Evolutionary conservation across 2,888 invertebrate genomes (phyloP), one percentile per base, ranked within the genome.

Genomic region (Pseudococcus viburni): DNA sequence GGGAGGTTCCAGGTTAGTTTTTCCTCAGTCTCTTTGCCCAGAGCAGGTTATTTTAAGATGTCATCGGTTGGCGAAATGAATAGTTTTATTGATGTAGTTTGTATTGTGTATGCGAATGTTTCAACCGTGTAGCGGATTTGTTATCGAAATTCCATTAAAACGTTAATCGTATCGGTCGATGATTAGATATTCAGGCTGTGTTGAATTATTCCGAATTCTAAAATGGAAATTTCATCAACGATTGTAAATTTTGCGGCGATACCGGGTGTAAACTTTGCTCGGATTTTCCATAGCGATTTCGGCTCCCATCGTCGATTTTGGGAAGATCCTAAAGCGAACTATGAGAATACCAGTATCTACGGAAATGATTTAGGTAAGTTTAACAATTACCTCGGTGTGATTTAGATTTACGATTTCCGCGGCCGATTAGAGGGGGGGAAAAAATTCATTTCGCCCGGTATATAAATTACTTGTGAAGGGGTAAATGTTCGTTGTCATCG

Each of bases 401-500:
- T 33, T n/a, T 33, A 33, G 26, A 33, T 33, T 33, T 33, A 33
- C 26, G 26, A 33, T 33, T n/a, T n/a, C n/a, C n/a, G 26, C 26
- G 1, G 26, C 1, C 3, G 26, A 33, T 33, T 33, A 33, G 26
- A 33, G 3, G 26, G 26, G 26, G 26, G 1, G 3, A n/a, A n/a
- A 33, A 33, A 33, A 33, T 33, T 1, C 26, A 33, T 3, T 33
- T 33, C 26, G 26, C 1, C 26, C 3, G 3, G 3, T 33, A 33
- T 0, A 59, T 59, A 59, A 59, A 59, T 59, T 59, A 59, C 19
- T n/a, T n/a, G 12, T 17, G 4, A 0, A 33, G 1, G 3, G 26
- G 26, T 19, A 59, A 59, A 59, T 19, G 59, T 59, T 59, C 19
- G 19, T 59, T 59, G 59, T 59, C 59, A 59, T 59, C 59, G 59